A percentile compares a stretch with the other conserved stretches of the same genome.
These are phyloP conservation scores for Diplodus sargus DNA, from an alignment of 2,797 vertebrate species.

Conservation along the genomic window DNA sequence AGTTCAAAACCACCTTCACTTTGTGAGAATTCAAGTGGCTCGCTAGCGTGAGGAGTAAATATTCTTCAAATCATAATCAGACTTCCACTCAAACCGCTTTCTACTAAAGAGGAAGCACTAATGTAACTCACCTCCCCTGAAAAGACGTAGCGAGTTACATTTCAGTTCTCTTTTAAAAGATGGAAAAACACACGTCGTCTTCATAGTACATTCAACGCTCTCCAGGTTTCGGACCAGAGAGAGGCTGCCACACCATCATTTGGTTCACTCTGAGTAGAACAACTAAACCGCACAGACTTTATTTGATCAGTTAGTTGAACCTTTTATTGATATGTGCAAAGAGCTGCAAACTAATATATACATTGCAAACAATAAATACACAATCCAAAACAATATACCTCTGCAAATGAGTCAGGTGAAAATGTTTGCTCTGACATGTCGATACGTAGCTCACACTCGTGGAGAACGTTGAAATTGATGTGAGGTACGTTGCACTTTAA, in stretches of 20 bases:
- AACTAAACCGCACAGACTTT: constrained; percentile 81
- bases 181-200: constrained; percentile 70
- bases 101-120: constrained; percentile 82
- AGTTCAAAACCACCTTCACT: constrained; percentile 61
- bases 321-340: constrained; percentile 90
- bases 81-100: constrained; percentile 73
- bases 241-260: constrained; percentile 74
- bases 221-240: constrained; percentile 62
- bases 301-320: constrained; percentile 83
- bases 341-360: constrained; percentile 94
- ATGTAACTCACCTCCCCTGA: constrained; percentile 69
- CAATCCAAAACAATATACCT: constrained; percentile 81
- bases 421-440: constrained; percentile 88
- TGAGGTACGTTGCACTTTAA: constrained; percentile 52
- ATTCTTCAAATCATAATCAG: constrained; percentile 73
- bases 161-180: constrained; percentile 57
- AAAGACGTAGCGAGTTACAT: constrained; percentile 65
- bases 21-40: constrained; percentile 69
- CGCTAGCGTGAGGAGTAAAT: constrained; percentile 65
- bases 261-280: constrained; percentile 77
- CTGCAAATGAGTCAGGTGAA: constrained; percentile 86
- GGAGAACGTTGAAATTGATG: constrained; percentile 30
- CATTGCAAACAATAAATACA: constrained; percentile 88
- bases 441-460: constrained; percentile 33
- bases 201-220: constrained; percentile 83